Evolutionary conservation across 2,797 vertebrate species (phyloP), one percentile per base, ranked within the genome.

Genomic region (Poeciliopsis paucimaculata): DNA sequence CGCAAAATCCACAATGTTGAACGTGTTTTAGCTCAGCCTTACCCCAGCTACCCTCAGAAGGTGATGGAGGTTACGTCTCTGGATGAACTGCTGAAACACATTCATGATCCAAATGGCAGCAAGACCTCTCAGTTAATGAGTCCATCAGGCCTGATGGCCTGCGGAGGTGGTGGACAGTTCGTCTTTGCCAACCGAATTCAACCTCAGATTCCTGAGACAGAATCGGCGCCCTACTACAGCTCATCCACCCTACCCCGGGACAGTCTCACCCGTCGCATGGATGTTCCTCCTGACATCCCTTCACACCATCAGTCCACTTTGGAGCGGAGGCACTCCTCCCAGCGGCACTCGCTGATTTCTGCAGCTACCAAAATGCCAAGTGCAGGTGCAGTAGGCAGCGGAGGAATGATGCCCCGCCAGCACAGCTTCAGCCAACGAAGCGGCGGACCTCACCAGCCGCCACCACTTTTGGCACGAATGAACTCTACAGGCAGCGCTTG

Each of bases 51-150:
- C 89, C 93, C 82, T 18, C 96, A 95, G 90, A 97, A 97, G 90
- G 96, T 96, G 34, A 96, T 97, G 90, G 97, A 98, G 62, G 96
- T 98, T 16, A 97, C 97, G 9, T 97, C 97, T 0, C 90, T 98
- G 64, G 97, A 98, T 31, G 97, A 98, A 84, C 95, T 98, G 41
- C 94, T 98, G 57, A 97, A 96, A 72, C 97, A 98, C 86, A 97
- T 98, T 81, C 97, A 97, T 0, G 97, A 97, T 75, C 93, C 93
- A 34, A 95, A 85, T 85, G 81, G 94, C 12, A 88, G 93, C 82
- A 97, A 96, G 87, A 95, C 72, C 82, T 86, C 94, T 16, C 92
- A 93, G 73, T 47, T 96, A 72, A 92, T 96, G 86, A 95, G 95
- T 62, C 92, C 95, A 0, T 94, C 94, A 0, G 87, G 93, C 57